Conservation (phyloP, 2,888 invertebrate genomes). For the Tryphoninae sp. region DNA sequence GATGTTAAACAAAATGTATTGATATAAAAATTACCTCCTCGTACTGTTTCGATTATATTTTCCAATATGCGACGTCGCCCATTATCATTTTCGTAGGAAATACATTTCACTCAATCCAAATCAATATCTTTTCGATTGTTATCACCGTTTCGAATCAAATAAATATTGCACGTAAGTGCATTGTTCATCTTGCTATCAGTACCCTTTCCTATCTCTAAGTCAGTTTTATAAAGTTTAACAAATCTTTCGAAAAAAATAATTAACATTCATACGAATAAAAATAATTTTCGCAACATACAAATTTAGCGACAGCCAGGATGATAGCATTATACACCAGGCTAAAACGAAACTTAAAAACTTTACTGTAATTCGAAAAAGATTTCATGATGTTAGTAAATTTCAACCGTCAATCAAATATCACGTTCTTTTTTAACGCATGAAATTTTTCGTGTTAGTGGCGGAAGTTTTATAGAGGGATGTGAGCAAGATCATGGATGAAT, state of each 20-base stretch:
- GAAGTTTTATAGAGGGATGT: too few relatives aligned
- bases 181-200: background rate
- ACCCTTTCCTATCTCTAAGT: background rate
- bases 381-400: too few relatives aligned
- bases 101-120: background rate
- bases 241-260: background rate
- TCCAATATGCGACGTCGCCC: background rate
- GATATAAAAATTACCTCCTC: background rate
- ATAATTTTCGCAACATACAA: background rate
- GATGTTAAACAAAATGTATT: constrained; percentile 18
- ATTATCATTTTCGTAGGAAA: background rate
- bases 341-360: too few relatives aligned
- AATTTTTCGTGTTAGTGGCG: too few relatives aligned
- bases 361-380: too few relatives aligned
- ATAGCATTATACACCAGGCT: too few relatives aligned
- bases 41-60: background rate
- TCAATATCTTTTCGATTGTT: background rate
- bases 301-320: too few relatives aligned
- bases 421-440: too few relatives aligned
- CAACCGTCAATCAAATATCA: too few relatives aligned
- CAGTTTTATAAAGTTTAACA: background rate
- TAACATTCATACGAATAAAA: background rate
- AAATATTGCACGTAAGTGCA: background rate
- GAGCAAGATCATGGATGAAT: too few relatives aligned
- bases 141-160: background rate